These are phyloP conservation scores for Cabera pusaria DNA, from an alignment of 2,888 invertebrate genomes.

Conservation along the genomic window DNA sequence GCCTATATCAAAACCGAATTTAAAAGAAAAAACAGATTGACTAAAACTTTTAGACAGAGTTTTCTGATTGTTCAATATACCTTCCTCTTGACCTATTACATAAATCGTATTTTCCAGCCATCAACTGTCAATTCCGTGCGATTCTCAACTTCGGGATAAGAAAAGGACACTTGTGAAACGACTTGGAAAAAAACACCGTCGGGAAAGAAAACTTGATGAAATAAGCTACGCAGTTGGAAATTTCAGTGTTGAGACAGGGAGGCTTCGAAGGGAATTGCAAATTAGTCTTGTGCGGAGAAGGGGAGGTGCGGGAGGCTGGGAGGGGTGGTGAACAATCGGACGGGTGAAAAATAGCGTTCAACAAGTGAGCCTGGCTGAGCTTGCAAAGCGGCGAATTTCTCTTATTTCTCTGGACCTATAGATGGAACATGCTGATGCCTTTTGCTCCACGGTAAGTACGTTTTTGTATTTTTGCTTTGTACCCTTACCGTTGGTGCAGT, in stretches of 20 bases:
- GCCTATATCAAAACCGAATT: too few species aligned
- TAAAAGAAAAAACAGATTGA: too few species aligned
- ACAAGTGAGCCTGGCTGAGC: slow-evolving; percentile 51
- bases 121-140: slow-evolving; percentile 4
- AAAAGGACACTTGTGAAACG: slow-evolving; percentile 11
- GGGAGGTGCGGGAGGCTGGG: slow-evolving; percentile 17
- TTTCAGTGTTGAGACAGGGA: slow-evolving; percentile 46
- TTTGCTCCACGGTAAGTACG: too few species aligned
- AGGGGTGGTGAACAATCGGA: slow-evolving; percentile 22
- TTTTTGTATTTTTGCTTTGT: neutral
- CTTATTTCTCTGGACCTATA: slow-evolving; percentile 9
- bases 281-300: slow-evolving; percentile 44
- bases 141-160: neutral
- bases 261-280: slow-evolving; percentile 51
- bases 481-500: too few species aligned
- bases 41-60: too few species aligned
- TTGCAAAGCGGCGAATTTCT: slow-evolving; percentile 27
- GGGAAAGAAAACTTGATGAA: slow-evolving; percentile 38
- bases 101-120: neutral
- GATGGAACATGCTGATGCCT: slow-evolving; percentile 1
- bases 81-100: too few species aligned
- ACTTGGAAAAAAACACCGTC: slow-evolving; percentile 14
- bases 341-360: slow-evolving; percentile 52
- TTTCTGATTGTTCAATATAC: too few species aligned
- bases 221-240: slow-evolving; percentile 37